These are phyloP conservation scores for Siderastrea radians DNA, from an alignment of 92 coral and sea anemone species.

Conservation along the genomic window DNA sequence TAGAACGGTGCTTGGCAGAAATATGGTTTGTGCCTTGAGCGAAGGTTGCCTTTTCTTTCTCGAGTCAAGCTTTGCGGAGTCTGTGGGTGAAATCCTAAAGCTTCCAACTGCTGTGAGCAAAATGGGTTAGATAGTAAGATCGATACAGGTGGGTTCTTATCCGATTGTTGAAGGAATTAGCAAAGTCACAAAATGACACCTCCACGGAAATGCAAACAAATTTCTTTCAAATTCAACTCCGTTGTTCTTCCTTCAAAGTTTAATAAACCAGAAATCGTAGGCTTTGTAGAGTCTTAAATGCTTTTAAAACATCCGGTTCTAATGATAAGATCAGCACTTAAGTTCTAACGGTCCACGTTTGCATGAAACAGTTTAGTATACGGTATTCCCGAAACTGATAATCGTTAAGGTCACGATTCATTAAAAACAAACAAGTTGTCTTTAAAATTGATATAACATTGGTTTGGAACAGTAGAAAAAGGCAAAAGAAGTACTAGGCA, in stretches of 20 bases:
- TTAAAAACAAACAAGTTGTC: too few species aligned
- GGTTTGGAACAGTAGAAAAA: too few species aligned
- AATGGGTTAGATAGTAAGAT: neutral
- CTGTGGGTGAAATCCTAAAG: neutral
- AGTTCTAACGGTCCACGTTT: neutral
- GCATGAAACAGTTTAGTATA: too few species aligned
- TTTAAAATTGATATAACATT: too few species aligned
- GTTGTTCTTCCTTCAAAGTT: neutral
- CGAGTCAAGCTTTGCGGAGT: neutral
- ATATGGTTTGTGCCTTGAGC: neutral
- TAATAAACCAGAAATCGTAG: neutral
- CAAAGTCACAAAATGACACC: neutral
- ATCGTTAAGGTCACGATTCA: too few species aligned
- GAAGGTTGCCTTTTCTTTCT: neutral
- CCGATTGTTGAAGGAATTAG: neutral
- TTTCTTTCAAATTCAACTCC: neutral
- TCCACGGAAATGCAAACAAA: neutral
- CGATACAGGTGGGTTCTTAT: neutral
- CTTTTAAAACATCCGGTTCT: neutral
- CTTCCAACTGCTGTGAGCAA: neutral
- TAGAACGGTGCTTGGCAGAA: neutral
- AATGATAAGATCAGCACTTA: neutral
- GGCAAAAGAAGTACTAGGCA: too few species aligned
- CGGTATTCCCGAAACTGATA: too few species aligned
- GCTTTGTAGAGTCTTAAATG: neutral